Conservation (phyloP, 2,797 vertebrate species). For the Phoxinus dragarum region DNA sequence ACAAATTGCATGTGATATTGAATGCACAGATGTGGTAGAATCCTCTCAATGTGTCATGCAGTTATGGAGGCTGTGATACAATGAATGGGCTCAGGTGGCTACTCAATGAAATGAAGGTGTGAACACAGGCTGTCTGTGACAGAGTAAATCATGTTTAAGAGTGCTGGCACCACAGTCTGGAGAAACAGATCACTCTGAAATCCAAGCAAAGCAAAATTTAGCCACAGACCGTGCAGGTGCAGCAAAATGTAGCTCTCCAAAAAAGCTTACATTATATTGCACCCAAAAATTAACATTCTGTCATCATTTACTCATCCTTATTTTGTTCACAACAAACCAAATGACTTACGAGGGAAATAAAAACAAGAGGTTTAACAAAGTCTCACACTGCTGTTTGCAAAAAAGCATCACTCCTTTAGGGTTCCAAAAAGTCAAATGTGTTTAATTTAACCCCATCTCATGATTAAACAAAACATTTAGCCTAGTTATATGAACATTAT, state of each 20-base stretch:
- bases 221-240: constrained; percentile 2
- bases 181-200: constrained; percentile 28
- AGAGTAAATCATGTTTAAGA: constrained; percentile 41
- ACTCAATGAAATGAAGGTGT: constrained; percentile 17
- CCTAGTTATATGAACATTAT: too few species aligned
- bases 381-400: not conserved
- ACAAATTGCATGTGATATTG: not conserved
- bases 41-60: not conserved
- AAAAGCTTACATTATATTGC: constrained; percentile 19
- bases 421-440: not conserved
- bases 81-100: constrained; percentile 19
- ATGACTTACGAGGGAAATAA: not conserved
- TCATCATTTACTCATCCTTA: constrained; percentile 5
- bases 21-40: not conserved
- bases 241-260: constrained; percentile 2
- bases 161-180: constrained; percentile 27
- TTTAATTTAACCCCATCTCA: not conserved
- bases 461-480: not conserved
- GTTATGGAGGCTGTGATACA: not conserved
- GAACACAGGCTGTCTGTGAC: constrained; percentile 12
- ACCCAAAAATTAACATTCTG: not conserved
- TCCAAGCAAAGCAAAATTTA: constrained; percentile 19
- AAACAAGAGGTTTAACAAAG: not conserved
- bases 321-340: not conserved
- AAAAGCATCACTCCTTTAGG: not conserved